phyloP scores from a whole-genome alignment of 1,140 invertebrate species.

The Macrostomum lignano region DNA sequence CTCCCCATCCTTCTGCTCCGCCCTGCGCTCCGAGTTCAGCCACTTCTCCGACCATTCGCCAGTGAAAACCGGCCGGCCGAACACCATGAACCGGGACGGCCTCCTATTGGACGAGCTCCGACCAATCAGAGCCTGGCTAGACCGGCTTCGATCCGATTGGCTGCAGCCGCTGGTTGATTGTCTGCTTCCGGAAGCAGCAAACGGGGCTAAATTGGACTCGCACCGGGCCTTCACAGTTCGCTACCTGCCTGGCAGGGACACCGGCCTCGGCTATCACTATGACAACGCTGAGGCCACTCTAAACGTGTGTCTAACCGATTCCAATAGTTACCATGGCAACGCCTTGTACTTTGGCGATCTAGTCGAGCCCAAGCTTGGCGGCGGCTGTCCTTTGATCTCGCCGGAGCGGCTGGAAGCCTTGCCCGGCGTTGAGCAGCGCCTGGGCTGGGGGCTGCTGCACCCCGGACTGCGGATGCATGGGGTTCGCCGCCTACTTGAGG shows the following conservation, averaged over 20 bases:
- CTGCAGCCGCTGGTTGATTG: no score
- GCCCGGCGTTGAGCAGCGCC: conserved; percentile 12
- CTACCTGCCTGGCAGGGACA: conserved; percentile 19
- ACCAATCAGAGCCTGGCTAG: no score
- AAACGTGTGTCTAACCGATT: conserved; percentile 23
- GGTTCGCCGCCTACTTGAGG: conserved; percentile 17
- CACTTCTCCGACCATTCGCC: no score
- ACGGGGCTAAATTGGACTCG: conserved; percentile 21
- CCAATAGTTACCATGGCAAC: conserved; percentile 21
- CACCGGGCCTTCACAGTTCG: conserved; percentile 28
- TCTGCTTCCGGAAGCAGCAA: no score
- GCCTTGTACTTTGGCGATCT: conserved; percentile 25
- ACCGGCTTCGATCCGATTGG: no score
- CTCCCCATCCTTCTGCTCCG: no score
- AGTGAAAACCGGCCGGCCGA: no score
- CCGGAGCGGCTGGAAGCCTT: no score
- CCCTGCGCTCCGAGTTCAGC: no score
- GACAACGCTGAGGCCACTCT: conserved; percentile 30
- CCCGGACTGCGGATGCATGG: conserved; percentile 27
- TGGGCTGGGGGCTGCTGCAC: conserved; percentile 20
- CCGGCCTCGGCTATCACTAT: conserved; percentile 25
- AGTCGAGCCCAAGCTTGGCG: conserved; percentile 7
- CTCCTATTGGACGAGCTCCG: no score
- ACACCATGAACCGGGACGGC: no score
- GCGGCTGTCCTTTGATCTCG: conserved; percentile 1